phyloP scores from a whole-genome alignment of 1,140 invertebrate species.

The Polypedilum vanderplanki region DNA sequence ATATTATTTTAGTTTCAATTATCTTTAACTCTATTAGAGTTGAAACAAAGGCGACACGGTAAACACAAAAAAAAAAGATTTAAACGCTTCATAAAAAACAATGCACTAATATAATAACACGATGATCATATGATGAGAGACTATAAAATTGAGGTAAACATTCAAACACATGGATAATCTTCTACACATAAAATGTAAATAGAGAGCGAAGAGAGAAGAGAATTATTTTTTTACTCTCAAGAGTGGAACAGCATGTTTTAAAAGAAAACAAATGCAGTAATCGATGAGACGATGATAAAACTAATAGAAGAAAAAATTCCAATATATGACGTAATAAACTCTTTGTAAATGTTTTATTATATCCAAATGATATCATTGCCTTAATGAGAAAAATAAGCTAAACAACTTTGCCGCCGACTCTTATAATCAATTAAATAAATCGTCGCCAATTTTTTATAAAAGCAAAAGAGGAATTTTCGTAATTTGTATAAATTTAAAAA shows the following conservation, averaged over 20 bases:
- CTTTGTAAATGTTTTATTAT: not conserved
- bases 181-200: not conserved
- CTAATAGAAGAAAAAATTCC: constrained; percentile 1
- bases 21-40: too few species aligned
- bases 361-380: not conserved
- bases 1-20: too few species aligned
- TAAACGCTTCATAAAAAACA: not conserved
- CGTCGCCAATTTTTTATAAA: constrained; percentile 1
- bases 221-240: not conserved
- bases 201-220: not conserved
- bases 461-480: too few species aligned
- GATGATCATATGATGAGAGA: not conserved
- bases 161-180: constrained; percentile 6
- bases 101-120: not conserved
- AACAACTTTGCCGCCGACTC: not conserved
- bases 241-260: not conserved
- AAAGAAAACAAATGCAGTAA: not conserved
- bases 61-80: not conserved
- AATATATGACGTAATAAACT: constrained; percentile 4
- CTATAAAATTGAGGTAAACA: not conserved
- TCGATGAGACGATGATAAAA: not conserved
- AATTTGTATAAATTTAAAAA: too few species aligned
- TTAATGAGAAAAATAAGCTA: not conserved
- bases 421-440: not conserved
- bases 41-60: too few species aligned